Percentiles rank a stretch among this genome's conserved stretches.
Conservation (phyloP, 2,888 invertebrate genomes). For the Seira ritae region DNA sequence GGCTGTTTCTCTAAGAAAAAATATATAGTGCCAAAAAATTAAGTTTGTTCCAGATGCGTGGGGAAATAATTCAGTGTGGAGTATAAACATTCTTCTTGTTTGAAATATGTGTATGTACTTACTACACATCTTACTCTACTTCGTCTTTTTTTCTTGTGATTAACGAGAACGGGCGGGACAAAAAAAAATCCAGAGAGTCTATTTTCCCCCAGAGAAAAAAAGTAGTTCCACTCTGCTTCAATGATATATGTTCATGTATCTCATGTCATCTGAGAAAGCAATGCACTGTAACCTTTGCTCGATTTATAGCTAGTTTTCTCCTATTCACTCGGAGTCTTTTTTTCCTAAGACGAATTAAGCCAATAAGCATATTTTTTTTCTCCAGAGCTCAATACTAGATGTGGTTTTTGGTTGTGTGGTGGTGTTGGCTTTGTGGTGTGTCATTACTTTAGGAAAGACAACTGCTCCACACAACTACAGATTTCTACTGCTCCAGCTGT, state of each 20-base stretch:
- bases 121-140: not conserved
- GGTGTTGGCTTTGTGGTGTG: not conserved
- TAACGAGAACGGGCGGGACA: slow-evolving; percentile 65
- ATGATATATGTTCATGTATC: slow-evolving; percentile 52
- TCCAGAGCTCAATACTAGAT: not conserved
- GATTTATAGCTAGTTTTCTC: not conserved
- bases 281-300: not conserved
- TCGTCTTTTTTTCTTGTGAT: slow-evolving; percentile 70
- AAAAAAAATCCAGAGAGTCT: slow-evolving; percentile 47
- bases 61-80: too few relatives aligned
- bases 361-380: slow-evolving; percentile 30
- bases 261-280: not conserved
- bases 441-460: not conserved
- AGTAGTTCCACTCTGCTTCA: slow-evolving; percentile 28
- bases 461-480: not conserved
- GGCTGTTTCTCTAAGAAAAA: too few relatives aligned
- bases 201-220: slow-evolving; percentile 55
- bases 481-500: too few relatives aligned
- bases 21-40: too few relatives aligned
- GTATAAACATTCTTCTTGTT: too few relatives aligned
- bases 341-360: slow-evolving; percentile 29
- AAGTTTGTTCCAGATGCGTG: too few relatives aligned
- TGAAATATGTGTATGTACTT: too few relatives aligned
- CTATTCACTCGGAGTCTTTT: too few relatives aligned
- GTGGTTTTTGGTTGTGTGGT: not conserved